Evolutionary conservation across 2,888 invertebrate genomes (phyloP).

Genomic region (Teleogryllus oceanicus): DNA sequence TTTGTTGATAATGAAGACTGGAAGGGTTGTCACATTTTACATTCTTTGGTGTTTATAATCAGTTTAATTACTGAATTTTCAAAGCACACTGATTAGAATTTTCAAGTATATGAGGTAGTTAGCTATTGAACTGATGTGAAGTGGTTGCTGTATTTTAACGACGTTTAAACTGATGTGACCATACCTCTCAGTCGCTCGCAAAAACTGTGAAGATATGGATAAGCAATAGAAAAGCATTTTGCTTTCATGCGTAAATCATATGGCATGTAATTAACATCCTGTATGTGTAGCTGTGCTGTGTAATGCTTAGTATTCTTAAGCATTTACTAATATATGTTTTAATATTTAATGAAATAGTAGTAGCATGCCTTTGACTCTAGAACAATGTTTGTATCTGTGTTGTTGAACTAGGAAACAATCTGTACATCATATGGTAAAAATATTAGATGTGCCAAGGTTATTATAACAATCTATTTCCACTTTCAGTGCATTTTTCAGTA

Average conservation of each 20-base stretch:
- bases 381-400: slow-evolving; percentile 12
- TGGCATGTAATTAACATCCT: neutral
- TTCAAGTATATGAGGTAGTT: neutral
- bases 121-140: neutral
- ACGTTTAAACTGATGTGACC: neutral
- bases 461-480: neutral
- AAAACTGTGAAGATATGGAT: slow-evolving; percentile 12
- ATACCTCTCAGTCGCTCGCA: slow-evolving; percentile 18
- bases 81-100: neutral
- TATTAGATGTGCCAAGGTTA: neutral
- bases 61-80: too few relatives aligned
- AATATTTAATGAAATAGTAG: slow-evolving; percentile 2
- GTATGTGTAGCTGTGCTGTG: slow-evolving; percentile 11
- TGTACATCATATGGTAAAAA: neutral
- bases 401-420: neutral
- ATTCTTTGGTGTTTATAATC: neutral
- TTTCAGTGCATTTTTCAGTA: slow-evolving; percentile 11
- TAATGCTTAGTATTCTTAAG: slow-evolving; percentile 18
- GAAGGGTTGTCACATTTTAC: slow-evolving; percentile 1
- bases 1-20: slow-evolving; percentile 9
- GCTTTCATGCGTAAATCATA: slow-evolving; percentile 6
- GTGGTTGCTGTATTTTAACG: slow-evolving; percentile 9
- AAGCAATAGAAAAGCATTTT: slow-evolving; percentile 9
- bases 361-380: neutral
- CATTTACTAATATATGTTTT: slow-evolving; percentile 11